Percentiles rank a stretch among this genome's conserved stretches.
Conservation (phyloP, 2,797 vertebrate genomes). For the Cyprinella venusta region DNA sequence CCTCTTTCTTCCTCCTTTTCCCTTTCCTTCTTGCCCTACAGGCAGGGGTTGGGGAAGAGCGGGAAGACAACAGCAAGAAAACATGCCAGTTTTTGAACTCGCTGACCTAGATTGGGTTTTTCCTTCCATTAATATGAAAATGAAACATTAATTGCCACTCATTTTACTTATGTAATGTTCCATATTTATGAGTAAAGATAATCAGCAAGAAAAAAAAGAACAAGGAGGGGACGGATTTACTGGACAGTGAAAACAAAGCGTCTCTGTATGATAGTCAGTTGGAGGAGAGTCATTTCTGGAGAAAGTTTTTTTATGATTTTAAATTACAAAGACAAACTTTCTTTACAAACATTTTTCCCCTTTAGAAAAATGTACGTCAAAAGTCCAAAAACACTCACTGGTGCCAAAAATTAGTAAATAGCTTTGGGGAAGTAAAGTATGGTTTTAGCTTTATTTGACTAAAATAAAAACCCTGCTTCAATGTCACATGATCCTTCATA, state of each 20-base stretch:
- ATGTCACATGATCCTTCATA: too few species aligned
- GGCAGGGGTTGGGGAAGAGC: slow-evolving; percentile 3
- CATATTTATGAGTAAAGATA: neutral
- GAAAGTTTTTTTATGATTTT: neutral
- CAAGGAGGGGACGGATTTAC: neutral
- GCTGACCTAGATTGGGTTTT: neutral
- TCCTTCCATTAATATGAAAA: neutral
- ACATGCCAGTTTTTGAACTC: slow-evolving; percentile 3
- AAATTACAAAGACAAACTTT: neutral
- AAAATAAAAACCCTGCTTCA: too few species aligned
- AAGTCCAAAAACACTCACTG: neutral
- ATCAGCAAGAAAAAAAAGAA: neutral
- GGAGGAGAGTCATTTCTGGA: neutral
- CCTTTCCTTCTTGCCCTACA: slow-evolving; percentile 49
- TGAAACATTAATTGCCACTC: neutral
- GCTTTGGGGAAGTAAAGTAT: neutral
- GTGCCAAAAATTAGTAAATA: neutral
- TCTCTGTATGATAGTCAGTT: neutral
- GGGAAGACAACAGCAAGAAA: neutral
- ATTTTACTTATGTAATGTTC: neutral
- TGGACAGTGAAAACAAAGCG: neutral
- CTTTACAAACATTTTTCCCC: neutral
- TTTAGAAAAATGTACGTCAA: neutral
- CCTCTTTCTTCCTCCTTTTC: slow-evolving; percentile 43
- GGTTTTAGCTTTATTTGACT: too few species aligned